Evolutionary conservation across 1,140 invertebrate genomes (phyloP).

Genomic region (Gonatopus flavifemur): DNA sequence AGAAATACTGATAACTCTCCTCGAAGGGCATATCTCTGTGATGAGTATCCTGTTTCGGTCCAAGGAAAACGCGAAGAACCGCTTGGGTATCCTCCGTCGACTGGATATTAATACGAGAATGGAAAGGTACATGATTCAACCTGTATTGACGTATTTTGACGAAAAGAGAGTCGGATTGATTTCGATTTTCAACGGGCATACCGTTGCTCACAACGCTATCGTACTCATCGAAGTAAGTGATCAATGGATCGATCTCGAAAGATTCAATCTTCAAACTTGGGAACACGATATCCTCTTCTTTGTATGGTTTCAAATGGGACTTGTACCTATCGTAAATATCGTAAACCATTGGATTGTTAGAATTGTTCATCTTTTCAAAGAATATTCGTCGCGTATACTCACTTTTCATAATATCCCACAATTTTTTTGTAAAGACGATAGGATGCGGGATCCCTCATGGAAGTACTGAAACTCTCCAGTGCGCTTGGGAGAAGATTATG

Average conservation of each 20-base stretch:
- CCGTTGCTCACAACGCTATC: slow-evolving; percentile 70
- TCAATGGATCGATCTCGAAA: slow-evolving; percentile 64
- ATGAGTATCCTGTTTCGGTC: slow-evolving; percentile 67
- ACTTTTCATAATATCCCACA: too few relatives aligned
- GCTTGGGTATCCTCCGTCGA: slow-evolving; percentile 61
- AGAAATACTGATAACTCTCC: slow-evolving; percentile 63
- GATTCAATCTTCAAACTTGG: slow-evolving; percentile 66
- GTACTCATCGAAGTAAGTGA: slow-evolving; percentile 73
- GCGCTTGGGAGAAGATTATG: too few relatives aligned
- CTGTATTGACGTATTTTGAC: slow-evolving; percentile 46
- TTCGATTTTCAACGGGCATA: slow-evolving; percentile 47
- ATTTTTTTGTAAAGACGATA: too few relatives aligned
- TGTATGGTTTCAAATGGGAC: slow-evolving; percentile 62
- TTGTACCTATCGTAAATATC: slow-evolving; percentile 40
- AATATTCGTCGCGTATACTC: background rate
- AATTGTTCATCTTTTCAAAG: background rate
- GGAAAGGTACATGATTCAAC: slow-evolving; percentile 67
- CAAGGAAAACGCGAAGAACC: slow-evolving; percentile 68
- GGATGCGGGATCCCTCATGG: too few relatives aligned
- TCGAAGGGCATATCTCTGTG: slow-evolving; percentile 53
- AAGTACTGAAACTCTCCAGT: too few relatives aligned
- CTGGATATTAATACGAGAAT: slow-evolving; percentile 62
- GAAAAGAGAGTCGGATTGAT: slow-evolving; percentile 31
- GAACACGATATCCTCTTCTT: slow-evolving; percentile 62
- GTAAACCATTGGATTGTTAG: background rate